Base-by-base conservation (phyloP, 2,888 invertebrate species). In the Iselma pallidipennis region DNA sequence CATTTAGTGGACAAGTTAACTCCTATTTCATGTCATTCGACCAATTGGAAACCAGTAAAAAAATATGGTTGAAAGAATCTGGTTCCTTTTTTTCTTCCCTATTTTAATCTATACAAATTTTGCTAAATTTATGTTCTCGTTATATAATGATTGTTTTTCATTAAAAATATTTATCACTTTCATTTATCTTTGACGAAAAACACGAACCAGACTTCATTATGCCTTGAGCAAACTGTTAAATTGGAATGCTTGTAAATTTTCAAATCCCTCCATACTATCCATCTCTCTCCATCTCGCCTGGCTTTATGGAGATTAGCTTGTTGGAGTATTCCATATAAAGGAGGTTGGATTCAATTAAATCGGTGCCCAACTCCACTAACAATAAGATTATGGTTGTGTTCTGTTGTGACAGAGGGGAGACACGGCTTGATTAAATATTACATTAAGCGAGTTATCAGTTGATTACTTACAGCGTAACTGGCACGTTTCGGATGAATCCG, bases 381-480 rank as follows among this genome's bases (percentile, higher is more conserved):
- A 57, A 28, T 57, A 25, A 56, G 21, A 51, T 66, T 69, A 68
- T 66, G 61, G 65, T 60, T 42, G 26, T 51, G 26, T 49, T 53
- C 49, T 48, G 31, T 10, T 19, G 4, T 37, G 16, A 14, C 37
- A 49, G 60, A 57, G 63, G 66, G 59, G 61, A 63, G 66, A 66
- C 66, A 6, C 16, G 42, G 42, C 9, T 74, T 74, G 74, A 76
- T 76, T 76, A 75, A 73, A 71, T 68, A 71, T 70, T 68, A 73
- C 72, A 74, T 74, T 75, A 76, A 65, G 65, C 65, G 63, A 66
- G 65, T 76, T 76, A 76, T 76, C 75, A 70, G 72, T 74, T 76
- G 74, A 75, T 75, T 64, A 61, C 61, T 64, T 42, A 52, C n/a
- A 28, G 57, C 54, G 59, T 52, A 60, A 63, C 59, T 56, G 60